Evolutionary conservation across 2,113 vertebrate species (phyloP), one percentile per base, ranked within the genome.

Genomic region (Bucco capensis): DNA sequence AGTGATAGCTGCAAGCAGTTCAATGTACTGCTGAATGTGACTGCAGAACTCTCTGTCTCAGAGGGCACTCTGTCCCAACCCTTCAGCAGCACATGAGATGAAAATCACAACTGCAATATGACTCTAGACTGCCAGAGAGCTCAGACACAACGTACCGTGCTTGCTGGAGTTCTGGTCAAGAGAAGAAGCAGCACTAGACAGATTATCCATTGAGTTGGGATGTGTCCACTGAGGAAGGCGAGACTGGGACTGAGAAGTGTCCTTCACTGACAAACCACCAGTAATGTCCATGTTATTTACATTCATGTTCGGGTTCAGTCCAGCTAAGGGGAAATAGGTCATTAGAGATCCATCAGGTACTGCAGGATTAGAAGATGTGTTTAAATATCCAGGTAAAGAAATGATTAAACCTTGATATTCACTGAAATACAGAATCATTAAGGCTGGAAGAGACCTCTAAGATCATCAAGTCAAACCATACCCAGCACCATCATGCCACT

Each of bases 201-300:
- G 96, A 97, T 95, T 98, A 93, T 99, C 99, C 97, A 99, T 98
- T 67, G 99, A 98, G 97, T 98, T 99, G 92, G 99, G 98, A 97
- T 99, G 99, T 91, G 99, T 99, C 99, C 99, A 99, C 97, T 99
- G 99, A 92, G 99, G 99, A 97, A 99, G 98, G 95, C 99, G 99
- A 75, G 99, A 99, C 95, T 99, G 99, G 95, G 99, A 99, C 98
- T 98, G 99, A 92, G 98, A 98, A 65, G 98, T 98, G 95, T 99
- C 99, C 98, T 99, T 99, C 97, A 99, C 97, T 89, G 98, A 98
- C 96, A 99, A 94, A 94, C 98, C 98, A 84, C 99, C 97, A 91
- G 97, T 92, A 96, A 99, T 98, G 96, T 99, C 99, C 98, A 99
- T 98, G 97, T 98, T 98, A 97, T 97, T 98, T 98, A 99, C 99